Evolutionary conservation across 2,113 vertebrate species (phyloP).

Genomic region (Barbus barbus): DNA sequence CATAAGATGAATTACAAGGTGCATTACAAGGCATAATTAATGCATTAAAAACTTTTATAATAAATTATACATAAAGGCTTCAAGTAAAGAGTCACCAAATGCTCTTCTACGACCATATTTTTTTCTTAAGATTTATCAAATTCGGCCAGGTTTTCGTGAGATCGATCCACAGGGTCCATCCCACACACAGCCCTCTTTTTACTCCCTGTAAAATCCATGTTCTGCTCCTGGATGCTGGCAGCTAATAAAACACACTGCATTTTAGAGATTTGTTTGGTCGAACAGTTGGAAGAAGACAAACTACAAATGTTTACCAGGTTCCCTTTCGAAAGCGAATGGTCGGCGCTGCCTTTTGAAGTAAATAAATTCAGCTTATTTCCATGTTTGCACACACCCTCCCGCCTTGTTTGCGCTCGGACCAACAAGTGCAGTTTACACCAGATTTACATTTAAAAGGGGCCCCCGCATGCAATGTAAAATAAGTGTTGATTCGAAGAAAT

Average conservation of each 20-base stretch:
- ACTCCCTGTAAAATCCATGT: conserved; percentile 43
- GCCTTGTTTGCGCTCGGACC: conserved; percentile 49
- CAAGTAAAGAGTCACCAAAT: background rate
- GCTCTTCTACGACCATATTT: background rate
- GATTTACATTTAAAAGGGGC: conserved; percentile 64
- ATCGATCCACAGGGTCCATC: conserved; percentile 8
- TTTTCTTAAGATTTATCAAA: background rate
- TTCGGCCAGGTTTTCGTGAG: background rate
- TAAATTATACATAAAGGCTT: background rate
- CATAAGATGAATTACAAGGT: background rate
- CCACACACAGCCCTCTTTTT: background rate
- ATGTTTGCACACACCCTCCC: conserved; percentile 51
- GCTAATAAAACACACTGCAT: conserved; percentile 35
- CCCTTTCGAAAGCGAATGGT: conserved; percentile 30
- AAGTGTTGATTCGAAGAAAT: conserved; percentile 62
- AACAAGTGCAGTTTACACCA: conserved; percentile 61
- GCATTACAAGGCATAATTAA: background rate
- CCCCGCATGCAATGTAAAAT: conserved; percentile 58
- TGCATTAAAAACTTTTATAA: background rate
- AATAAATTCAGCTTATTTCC: conserved; percentile 57
- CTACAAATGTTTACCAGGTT: conserved; percentile 44
- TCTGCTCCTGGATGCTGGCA: conserved; percentile 34
- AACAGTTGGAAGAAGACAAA: conserved; percentile 51
- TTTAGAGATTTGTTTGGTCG: conserved; percentile 26
- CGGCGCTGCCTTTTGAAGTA: conserved; percentile 50